These are phyloP conservation scores for Acronicta alni DNA, from an alignment of 2,888 invertebrate species.

Conservation along the genomic window DNA sequence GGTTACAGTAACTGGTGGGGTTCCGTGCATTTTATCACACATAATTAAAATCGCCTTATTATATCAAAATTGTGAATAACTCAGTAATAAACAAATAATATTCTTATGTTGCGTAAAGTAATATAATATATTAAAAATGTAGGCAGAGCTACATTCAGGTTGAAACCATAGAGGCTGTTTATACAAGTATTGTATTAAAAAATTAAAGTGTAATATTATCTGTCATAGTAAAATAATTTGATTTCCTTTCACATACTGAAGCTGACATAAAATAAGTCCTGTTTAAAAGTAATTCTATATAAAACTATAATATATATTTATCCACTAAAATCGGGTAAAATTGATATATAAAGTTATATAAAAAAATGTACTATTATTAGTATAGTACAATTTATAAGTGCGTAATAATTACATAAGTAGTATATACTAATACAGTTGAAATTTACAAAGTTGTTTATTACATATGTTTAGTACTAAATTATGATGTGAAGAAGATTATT, in stretches of 20 bases:
- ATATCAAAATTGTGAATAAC: neutral
- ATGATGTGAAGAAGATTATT: neutral
- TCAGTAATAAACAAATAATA: conserved; percentile 16
- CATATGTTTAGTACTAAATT: conserved; percentile 35
- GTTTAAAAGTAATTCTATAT: conserved; percentile 5
- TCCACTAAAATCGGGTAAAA: conserved; percentile 9
- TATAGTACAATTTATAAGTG: conserved; percentile 74
- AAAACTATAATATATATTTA: conserved; percentile 48
- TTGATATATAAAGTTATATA: conserved; percentile 45
- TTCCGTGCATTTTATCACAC: neutral
- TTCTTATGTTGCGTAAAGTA: conserved; percentile 13
- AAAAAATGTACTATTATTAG: too few species aligned
- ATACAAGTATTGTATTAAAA: neutral
- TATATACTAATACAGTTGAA: conserved; percentile 67
- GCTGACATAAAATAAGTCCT: neutral
- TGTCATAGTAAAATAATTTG: neutral
- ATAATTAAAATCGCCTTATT: neutral
- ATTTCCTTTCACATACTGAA: neutral
- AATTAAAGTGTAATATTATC: neutral
- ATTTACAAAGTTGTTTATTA: conserved; percentile 45
- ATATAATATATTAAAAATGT: conserved; percentile 10
- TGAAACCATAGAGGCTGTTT: conserved; percentile 7
- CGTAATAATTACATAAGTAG: conserved; percentile 67
- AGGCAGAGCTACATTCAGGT: conserved; percentile 1
- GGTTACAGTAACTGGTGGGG: neutral